These are phyloP conservation scores for Calidris pugnax DNA, from an alignment of 2,113 vertebrate genomes.

Conservation along the genomic window DNA sequence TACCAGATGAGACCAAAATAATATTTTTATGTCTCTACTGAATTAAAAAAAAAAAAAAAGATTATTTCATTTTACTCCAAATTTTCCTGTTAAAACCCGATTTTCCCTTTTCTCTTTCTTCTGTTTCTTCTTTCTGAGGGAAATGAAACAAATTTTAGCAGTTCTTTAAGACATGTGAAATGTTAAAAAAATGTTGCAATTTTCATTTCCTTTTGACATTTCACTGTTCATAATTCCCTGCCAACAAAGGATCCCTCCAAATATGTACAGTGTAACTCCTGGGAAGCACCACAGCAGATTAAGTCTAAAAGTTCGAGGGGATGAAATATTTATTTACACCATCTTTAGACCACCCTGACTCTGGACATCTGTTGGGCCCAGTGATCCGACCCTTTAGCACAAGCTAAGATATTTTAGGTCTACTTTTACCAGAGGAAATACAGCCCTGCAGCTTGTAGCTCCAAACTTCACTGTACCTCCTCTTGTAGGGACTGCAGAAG, in stretches of 20 bases:
- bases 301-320: not conserved
- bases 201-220: not conserved
- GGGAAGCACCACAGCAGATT: not conserved
- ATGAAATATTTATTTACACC: not conserved
- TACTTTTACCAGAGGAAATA: not conserved
- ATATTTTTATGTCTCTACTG: not conserved
- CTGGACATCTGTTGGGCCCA: not conserved
- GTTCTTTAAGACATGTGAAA: not conserved
- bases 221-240: not conserved
- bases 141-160: not conserved
- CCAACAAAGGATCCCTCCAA: not conserved
- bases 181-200: not conserved
- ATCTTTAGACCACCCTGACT: not conserved
- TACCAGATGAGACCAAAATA: not conserved
- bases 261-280: not conserved
- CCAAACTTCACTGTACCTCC: rapidly evolving
- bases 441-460: not conserved
- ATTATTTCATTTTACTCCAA: not conserved
- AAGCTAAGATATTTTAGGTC: not conserved
- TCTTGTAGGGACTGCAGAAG: not conserved
- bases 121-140: not conserved
- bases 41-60: not conserved
- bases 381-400: not conserved
- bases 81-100: not conserved
- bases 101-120: not conserved